Conservation (phyloP, 2,797 vertebrate genomes). For the Arnoldichthys spilopterus region DNA sequence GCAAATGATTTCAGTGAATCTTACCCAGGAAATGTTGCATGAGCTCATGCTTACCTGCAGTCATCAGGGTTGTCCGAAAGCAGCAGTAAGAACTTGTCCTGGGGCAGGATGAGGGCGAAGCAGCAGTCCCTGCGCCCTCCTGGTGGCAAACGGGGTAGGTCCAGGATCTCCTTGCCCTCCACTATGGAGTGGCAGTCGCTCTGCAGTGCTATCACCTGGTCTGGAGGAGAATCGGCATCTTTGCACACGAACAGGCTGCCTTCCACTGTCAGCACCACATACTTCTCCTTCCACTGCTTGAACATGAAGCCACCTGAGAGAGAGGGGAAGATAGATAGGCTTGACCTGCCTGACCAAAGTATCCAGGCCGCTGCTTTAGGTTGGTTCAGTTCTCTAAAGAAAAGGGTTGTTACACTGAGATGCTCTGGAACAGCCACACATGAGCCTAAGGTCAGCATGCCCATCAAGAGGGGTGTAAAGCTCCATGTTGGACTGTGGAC, state of each 20-base stretch:
- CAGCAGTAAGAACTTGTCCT: slow-evolving; percentile 81
- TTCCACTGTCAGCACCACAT: slow-evolving; percentile 77
- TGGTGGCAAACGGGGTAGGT: slow-evolving; percentile 78
- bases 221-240: slow-evolving; percentile 76
- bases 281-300: slow-evolving; percentile 88
- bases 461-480: not conserved
- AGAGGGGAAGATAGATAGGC: not conserved
- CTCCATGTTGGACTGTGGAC: not conserved
- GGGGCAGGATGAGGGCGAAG: slow-evolving; percentile 79
- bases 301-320: slow-evolving; percentile 83
- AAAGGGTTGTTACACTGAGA: not conserved
- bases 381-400: not conserved
- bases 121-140: slow-evolving; percentile 82
- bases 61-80: slow-evolving; percentile 78
- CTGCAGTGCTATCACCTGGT: slow-evolving; percentile 77
- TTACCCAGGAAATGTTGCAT: too few species aligned
- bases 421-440: too few species aligned
- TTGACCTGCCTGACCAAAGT: too few species aligned
- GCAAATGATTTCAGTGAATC: too few species aligned
- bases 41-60: slow-evolving; percentile 81
- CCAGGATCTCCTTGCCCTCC: slow-evolving; percentile 79
- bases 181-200: slow-evolving; percentile 74
- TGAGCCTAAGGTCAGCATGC: too few species aligned
- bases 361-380: too few species aligned
- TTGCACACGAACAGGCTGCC: slow-evolving; percentile 81